Percentiles rank a stretch among this genome's conserved stretches.
Evolutionary conservation across 2,113 vertebrate genomes (phyloP).

Genomic region (Corvus cornix): DNA sequence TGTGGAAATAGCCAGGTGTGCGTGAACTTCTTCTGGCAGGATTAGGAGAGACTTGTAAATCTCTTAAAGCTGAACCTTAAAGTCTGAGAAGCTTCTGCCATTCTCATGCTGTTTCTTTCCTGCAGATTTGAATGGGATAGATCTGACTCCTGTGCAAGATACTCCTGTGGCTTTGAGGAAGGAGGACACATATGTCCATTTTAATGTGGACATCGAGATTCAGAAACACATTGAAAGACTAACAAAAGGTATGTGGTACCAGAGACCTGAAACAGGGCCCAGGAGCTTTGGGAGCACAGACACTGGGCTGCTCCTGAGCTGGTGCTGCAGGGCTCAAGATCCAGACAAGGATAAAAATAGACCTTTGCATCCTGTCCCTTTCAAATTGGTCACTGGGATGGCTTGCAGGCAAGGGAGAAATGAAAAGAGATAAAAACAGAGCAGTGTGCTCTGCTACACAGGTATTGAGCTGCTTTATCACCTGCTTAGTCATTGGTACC

Average conservation of each 20-base stretch:
- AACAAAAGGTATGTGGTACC: conserved; percentile 86
- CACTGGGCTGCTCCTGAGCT: background rate
- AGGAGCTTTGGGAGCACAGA: background rate
- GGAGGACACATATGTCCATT: conserved; percentile 95
- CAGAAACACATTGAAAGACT: conserved; percentile 96
- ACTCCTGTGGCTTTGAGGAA: conserved; percentile 92
- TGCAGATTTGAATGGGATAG: conserved; percentile 91
- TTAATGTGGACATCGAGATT: conserved; percentile 93
- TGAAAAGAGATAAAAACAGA: background rate
- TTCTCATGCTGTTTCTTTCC: background rate
- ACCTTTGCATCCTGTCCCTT: background rate
- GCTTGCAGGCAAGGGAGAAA: background rate
- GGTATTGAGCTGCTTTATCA: background rate
- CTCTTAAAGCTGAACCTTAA: background rate
- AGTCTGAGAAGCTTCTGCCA: background rate
- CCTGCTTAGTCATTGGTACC: background rate
- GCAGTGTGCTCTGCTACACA: background rate
- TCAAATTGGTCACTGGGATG: background rate
- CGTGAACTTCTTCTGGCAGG: background rate
- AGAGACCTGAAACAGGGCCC: background rate
- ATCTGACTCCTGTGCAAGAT: conserved; percentile 93
- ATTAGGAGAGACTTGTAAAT: background rate
- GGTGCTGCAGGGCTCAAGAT: background rate
- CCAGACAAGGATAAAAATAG: conserved; percentile 2
- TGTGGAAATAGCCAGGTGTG: background rate